Percentiles rank a stretch among this genome's conserved stretches.
These are phyloP conservation scores for Actinemys pallida DNA, from an alignment of 2,113 vertebrate genomes.

Conservation along the genomic window DNA sequence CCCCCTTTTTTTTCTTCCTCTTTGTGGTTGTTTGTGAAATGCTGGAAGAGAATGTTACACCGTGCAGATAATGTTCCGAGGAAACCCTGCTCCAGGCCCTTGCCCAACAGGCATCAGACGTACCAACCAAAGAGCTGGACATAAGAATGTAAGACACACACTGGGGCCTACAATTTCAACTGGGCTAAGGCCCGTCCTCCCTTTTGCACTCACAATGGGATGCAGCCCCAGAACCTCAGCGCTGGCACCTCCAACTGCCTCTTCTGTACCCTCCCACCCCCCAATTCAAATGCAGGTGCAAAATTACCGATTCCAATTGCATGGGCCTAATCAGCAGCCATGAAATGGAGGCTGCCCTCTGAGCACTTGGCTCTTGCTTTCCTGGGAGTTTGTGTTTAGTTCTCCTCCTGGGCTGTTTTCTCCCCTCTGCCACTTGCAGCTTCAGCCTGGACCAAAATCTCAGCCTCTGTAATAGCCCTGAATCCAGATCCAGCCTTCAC, in stretches of 20 bases:
- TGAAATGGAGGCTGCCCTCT: conserved; percentile 62
- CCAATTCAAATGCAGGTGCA: conserved; percentile 46
- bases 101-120: conserved; percentile 46
- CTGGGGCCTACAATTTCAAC: background rate
- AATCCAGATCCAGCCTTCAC: background rate
- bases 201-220: background rate
- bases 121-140: background rate
- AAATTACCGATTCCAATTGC: background rate
- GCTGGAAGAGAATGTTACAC: conserved; percentile 33
- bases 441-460: background rate
- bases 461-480: background rate
- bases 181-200: background rate
- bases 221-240: background rate
- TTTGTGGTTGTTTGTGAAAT: conserved; percentile 68
- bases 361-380: conserved; percentile 64
- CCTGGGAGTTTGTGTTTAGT: conserved; percentile 24
- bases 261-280: background rate
- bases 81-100: conserved; percentile 17
- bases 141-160: background rate
- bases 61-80: conserved; percentile 48
- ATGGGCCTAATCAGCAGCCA: conserved; percentile 41
- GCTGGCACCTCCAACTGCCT: background rate
- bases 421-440: background rate
- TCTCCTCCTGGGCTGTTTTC: background rate
- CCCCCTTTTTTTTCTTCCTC: background rate